Evolutionary conservation across 1,140 invertebrate species (phyloP).

Genomic region (Nasonia giraulti): DNA sequence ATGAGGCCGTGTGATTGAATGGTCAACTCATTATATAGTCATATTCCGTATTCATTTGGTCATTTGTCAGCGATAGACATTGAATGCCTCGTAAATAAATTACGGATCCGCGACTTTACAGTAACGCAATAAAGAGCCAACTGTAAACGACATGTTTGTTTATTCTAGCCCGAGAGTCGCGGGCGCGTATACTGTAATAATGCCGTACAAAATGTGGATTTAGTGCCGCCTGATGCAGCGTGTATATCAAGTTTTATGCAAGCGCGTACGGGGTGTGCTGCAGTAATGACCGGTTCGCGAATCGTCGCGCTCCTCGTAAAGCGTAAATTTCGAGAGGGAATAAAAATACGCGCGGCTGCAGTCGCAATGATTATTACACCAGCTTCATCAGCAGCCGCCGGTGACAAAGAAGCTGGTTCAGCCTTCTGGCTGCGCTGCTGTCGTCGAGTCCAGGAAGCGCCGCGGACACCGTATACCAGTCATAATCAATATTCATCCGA

Average conservation of each 20-base stretch:
- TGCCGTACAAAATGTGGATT: not conserved
- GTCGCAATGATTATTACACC: not conserved
- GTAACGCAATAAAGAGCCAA: not conserved
- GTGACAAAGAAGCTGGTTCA: not conserved
- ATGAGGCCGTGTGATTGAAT: not conserved
- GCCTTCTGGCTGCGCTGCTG: too few species aligned
- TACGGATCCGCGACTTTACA: not conserved
- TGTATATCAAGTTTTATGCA: not conserved
- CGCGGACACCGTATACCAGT: not conserved
- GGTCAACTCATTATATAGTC: conserved; percentile 1
- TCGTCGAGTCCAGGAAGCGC: too few species aligned
- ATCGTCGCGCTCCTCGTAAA: not conserved
- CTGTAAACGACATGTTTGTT: not conserved
- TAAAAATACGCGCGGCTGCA: not conserved
- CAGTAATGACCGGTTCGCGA: not conserved
- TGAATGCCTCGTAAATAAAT: not conserved
- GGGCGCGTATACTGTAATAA: not conserved
- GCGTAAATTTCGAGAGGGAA: not conserved
- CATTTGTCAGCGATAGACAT: conserved; percentile 6
- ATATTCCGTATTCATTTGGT: not conserved
- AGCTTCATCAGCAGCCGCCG: not conserved
- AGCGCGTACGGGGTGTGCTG: not conserved
- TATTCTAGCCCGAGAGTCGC: not conserved
- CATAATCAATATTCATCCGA: conserved; percentile 9
- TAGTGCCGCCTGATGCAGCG: not conserved